Evolutionary conservation across 2,113 vertebrate genomes (phyloP), one percentile per base, ranked within the genome.

Genomic region (Geococcyx californianus): DNA sequence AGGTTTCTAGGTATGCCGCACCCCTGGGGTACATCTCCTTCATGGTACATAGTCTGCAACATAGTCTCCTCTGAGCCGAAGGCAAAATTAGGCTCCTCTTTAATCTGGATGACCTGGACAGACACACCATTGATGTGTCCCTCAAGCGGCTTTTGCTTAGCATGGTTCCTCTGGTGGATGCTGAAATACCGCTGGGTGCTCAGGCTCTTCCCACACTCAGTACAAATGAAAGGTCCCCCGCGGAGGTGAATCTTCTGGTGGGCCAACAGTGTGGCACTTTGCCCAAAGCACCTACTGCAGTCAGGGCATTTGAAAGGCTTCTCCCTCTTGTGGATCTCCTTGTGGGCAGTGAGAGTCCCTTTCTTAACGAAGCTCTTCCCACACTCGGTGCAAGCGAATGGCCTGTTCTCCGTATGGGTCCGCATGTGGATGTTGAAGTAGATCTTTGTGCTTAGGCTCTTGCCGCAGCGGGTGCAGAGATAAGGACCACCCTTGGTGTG

Each of bases 311-410:
- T 40, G 47, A 92, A 94, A 13, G 89, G 87, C 47, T 96, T 90
- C 20, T 94, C 91, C 33, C 28, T 4, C 54, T 75, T 55, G 47
- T 91, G 87, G 72, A 59, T 31, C 72, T 94, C 94, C 54, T 15
- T 64, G 54, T 89, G 95, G 58, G 80, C 21, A 0, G 25, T 72
- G 21, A 96, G 89, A 6, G 44, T 86, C 23, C 92, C 95, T 63
- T 89, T 93, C 76, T 86, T 83, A 84, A 94, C 84, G 38, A 80
- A 91, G 54, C 92, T 83, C 67, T 79, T 94, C 80, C 90, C 49
- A 0, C 94, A 76, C 25, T 93, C 44, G 0, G 25, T 18, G 64
- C 95, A 90, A 34, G 89, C 47, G 0, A 87, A 85, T 0, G 66
- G 86, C 42, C 86, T 84, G 47, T 82, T 90, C 60, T 75, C 87